Base-by-base conservation (phyloP, 2,888 invertebrate species). In the Synanthedon tipuliformis region DNA sequence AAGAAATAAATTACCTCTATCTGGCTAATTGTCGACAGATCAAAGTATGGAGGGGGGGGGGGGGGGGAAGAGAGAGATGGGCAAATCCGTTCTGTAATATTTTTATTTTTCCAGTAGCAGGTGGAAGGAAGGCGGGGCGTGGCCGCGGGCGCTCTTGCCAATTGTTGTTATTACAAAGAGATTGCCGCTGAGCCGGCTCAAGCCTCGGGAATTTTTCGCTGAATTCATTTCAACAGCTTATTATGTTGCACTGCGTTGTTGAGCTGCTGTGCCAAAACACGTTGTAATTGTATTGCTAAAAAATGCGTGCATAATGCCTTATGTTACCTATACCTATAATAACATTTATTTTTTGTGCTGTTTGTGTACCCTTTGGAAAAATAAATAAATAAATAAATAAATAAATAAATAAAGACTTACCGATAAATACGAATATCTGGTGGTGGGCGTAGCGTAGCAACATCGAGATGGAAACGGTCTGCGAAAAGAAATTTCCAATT, bases 391-490 rank as follows among this genome's bases (percentile, higher is more conserved):
- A n/a, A n/a, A n/a, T n/a, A n/a, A n/a, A n/a, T n/a, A n/a, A n/a
- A n/a, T n/a, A n/a, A n/a, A n/a, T n/a, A n/a, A n/a, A n/a, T n/a
- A 10, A 52, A 56, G 56, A 91, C 94, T 94, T 89, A 97, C 98
- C 97, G 68, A 99, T 99, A 75, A 99, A 99, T 58, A 99, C 93
- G 87, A 99, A 99, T 73, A 99, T 99, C 89, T 99, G 99, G 80
- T 99, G 99, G 86, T 99, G 99, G 11, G 99, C 99, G 85, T 99
- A 99, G 52, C 99, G 92, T 65, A 99, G 89, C 65, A 99, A 88
- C 95, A 99, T 98, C 49, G 99, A 99, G 68, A 98, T 97, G 50
- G 98, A 97, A 60, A 99, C 94, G 34, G 99, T 99, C 99, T 99
- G 92, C 56, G 94, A 93, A 73, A 84, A 74, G 54, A 48, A 57